phyloP scores from a whole-genome alignment of 2,888 invertebrate genomes.

The Lithophane socia region DNA sequence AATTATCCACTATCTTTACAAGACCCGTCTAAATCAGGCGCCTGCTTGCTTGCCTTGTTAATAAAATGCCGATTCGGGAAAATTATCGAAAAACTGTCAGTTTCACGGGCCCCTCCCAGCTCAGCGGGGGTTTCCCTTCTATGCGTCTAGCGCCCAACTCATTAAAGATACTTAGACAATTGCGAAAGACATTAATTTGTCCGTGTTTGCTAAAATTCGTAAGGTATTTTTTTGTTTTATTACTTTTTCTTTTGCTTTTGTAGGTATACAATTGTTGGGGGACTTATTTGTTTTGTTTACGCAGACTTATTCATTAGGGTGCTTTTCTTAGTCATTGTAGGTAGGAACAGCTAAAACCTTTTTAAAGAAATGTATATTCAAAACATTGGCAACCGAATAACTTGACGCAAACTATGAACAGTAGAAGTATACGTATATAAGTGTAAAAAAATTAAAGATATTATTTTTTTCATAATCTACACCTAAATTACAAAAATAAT shows the following conservation, averaged over 20 bases:
- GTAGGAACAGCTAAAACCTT: too few species aligned
- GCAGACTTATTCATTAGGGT: slow-evolving; percentile 1
- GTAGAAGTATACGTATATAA: not conserved
- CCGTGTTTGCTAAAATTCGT: slow-evolving; percentile 52
- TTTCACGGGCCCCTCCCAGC: slow-evolving; percentile 56
- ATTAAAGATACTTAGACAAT: slow-evolving; percentile 68
- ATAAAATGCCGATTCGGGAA: slow-evolving; percentile 66
- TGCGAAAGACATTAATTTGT: slow-evolving; percentile 64
- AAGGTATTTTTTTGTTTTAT: slow-evolving; percentile 42
- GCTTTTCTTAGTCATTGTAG: not conserved
- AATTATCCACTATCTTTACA: slow-evolving; percentile 55
- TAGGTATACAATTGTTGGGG: not conserved
- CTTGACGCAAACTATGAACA: not conserved
- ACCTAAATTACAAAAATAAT: not conserved
- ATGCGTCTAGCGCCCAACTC: slow-evolving; percentile 59
- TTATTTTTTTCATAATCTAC: too few species aligned
- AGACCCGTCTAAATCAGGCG: slow-evolving; percentile 58
- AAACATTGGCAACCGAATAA: not conserved
- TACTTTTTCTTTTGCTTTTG: slow-evolving; percentile 34
- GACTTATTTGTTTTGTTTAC: slow-evolving; percentile 3
- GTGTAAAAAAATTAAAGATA: not conserved
- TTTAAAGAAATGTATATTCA: not conserved
- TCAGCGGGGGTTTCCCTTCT: slow-evolving; percentile 63
- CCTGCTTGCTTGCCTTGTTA: slow-evolving; percentile 63
- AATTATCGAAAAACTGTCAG: slow-evolving; percentile 70